phyloP scores from a whole-genome alignment of 2,113 vertebrate species.

The Choloepus hoffmanni region DNA sequence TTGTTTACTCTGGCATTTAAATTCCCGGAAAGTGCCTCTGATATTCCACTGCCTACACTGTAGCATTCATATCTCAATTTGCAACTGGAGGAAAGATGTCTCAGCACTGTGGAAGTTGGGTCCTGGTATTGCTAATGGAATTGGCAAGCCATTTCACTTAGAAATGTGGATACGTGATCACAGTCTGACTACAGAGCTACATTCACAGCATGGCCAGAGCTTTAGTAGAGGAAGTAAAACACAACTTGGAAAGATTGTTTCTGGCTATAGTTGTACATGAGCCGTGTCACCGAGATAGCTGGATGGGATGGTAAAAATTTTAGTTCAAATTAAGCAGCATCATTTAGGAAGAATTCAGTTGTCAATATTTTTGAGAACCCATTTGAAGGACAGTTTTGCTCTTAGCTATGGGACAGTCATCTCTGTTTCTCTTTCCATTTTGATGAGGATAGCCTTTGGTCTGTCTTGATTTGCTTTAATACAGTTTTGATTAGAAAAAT shows the following conservation, averaged over 20 bases:
- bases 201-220: neutral
- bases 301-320: neutral
- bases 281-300: neutral
- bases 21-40: conserved; percentile 44
- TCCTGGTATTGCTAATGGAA: conserved; percentile 18
- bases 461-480: conserved; percentile 73
- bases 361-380: conserved; percentile 13
- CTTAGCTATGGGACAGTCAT: conserved; percentile 34
- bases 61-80: conserved; percentile 42
- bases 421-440: conserved; percentile 58
- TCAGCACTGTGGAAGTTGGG: neutral
- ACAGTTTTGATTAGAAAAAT: conserved; percentile 74
- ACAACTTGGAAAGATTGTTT: conserved; percentile 9
- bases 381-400: neutral
- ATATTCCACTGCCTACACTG: neutral
- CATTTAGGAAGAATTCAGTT: conserved; percentile 40
- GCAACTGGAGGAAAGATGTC: conserved; percentile 42
- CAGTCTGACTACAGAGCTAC: neutral
- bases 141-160: conserved; percentile 48
- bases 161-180: neutral
- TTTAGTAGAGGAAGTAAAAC: neutral
- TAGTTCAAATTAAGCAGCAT: conserved; percentile 54
- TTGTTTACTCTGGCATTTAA: conserved; percentile 73
- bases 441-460: conserved; percentile 61
- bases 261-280: neutral